Evolutionary conservation across 2,113 vertebrate genomes (phyloP).

Genomic region (Nannobrachium achirus): DNA sequence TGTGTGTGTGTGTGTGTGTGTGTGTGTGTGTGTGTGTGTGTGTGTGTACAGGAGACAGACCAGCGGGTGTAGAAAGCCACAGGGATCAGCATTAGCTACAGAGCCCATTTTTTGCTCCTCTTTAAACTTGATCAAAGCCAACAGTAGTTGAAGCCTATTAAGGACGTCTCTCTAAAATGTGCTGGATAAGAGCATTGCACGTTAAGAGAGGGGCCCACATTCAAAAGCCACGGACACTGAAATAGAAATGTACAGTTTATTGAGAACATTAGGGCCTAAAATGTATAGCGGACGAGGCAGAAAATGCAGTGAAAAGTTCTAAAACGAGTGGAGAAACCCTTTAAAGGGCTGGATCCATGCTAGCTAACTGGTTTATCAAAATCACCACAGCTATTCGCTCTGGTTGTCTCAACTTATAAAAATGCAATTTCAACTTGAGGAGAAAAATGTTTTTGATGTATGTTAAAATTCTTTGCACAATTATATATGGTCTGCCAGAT

Average conservation of each 20-base stretch:
- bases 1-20: conserved; percentile 40
- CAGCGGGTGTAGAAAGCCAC: conserved; percentile 68
- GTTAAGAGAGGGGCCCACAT: conserved; percentile 55
- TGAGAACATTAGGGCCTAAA: conserved; percentile 56
- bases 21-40: conserved; percentile 45
- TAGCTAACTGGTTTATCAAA: conserved; percentile 78
- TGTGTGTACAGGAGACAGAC: conserved; percentile 59
- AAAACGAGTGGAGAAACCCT: conserved; percentile 49
- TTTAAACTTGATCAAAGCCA: conserved; percentile 83
- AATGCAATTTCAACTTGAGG: conserved; percentile 72
- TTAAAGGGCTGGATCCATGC: conserved; percentile 67
- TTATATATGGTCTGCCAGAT: conserved; percentile 50
- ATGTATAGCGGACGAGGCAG: conserved; percentile 14
- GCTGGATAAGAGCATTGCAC: conserved; percentile 60
- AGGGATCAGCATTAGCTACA: conserved; percentile 80
- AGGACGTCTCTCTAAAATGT: conserved; percentile 73
- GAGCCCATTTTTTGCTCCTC: conserved; percentile 77
- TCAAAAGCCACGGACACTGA: conserved; percentile 59
- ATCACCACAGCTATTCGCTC: conserved; percentile 72
- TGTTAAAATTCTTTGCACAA: conserved; percentile 49
- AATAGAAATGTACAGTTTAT: conserved; percentile 49
- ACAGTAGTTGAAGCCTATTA: conserved; percentile 81
- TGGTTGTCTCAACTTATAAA: conserved; percentile 74
- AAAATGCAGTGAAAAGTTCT: conserved; percentile 57
- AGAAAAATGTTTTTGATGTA: conserved; percentile 64